Base-by-base conservation (phyloP, 2,113 vertebrate genomes). In the Hippocampus zosterae region DNA sequence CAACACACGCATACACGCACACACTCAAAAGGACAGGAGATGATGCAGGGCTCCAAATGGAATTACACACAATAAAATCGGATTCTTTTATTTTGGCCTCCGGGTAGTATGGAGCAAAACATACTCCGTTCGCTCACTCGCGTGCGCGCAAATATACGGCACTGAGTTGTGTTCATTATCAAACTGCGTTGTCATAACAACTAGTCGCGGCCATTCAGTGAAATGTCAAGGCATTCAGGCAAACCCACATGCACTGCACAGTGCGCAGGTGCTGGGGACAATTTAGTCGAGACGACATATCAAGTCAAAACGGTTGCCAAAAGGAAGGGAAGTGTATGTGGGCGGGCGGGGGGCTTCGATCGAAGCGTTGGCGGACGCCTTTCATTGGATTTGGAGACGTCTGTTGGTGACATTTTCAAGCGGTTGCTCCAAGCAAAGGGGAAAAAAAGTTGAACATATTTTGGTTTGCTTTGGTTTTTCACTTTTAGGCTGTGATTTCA, bases 141-240 rank as follows among this genome's bases (percentile, higher is more conserved):
- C 56, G 61, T 67, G 67, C 41, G 40, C 33, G 57, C 68, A 56
- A 61, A 56, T 73, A 29, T 52, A 33, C 67, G 50, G 19, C 16
- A 3, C 21, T 23, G 62, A 76, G 73, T 86, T 87, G 84, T 85
- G 75, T 82, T 84, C 68, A 60, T 72, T 82, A 33, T 83, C 70
- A 79, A 76, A 74, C 73, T 33, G 67, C 8, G 86, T 88, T 71
- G 89, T 81, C 84, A 89, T 87, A 84, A 84, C 82, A 89, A 90
- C 88, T 77, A 72, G 73, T 67, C 13, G 9, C 82, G 68, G 84
- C 86, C 73, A 80, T 86, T 89, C 82, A 90, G 84, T 82, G 71
- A 86, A 86, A 86, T 89, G 85, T 86, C 85, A 87, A 83, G 65
- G 80, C 83, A 81, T 80, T 76, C 70, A 77, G 70, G 68, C 72